Evolutionary conservation across 2,113 vertebrate genomes (phyloP), one percentile per base, ranked within the genome.

Genomic region (Alexandromys fortis): DNA sequence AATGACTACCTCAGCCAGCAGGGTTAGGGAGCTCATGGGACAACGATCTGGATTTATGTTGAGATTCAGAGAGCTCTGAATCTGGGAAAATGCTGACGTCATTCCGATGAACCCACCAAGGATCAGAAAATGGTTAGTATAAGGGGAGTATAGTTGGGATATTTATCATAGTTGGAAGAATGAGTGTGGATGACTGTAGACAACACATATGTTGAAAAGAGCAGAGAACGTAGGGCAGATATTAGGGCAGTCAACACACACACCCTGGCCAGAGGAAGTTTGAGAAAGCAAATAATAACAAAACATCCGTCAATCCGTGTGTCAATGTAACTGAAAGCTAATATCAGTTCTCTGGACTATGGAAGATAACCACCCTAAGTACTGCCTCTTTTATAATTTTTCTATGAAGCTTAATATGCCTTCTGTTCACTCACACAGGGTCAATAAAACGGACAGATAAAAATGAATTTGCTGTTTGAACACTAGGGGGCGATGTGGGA

Each of bases 401-500:
- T 13, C 75, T 76, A 26, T 6, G 38, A 5, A 22, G 12, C 35
- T 38, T 73, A 73, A 4, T 9, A 73, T 73, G n/a, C 72, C 22
- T 75, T 75, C 21, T 22, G 38, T 75, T 10, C 11, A 6, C 21
- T 81, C 19, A 58, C 33, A 30, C 19, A 5, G 3, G 35, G 21
- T 26, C 1, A 1, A 1, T 3, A 21, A 67, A 67, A 65, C 10
- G 45, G 33, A 58, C 11, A 2, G 9, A 10, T 4, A 33, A 17
- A 2, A 5, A 52, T 10, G 55, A 68, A 55, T 78, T 86, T n/a
- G 6, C 24, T 12, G 4, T 78, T 10, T 72, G 38, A 28, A 86
- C 94, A 89, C 75, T 24, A 95, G 86, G 55, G 22, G 91, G 81
- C 0, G 8, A 65, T 92, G 70, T 79, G 14, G 75, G 14, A 58